Conservation (phyloP, 2,888 invertebrate genomes). For the Caenorhabditis doughertyi region DNA sequence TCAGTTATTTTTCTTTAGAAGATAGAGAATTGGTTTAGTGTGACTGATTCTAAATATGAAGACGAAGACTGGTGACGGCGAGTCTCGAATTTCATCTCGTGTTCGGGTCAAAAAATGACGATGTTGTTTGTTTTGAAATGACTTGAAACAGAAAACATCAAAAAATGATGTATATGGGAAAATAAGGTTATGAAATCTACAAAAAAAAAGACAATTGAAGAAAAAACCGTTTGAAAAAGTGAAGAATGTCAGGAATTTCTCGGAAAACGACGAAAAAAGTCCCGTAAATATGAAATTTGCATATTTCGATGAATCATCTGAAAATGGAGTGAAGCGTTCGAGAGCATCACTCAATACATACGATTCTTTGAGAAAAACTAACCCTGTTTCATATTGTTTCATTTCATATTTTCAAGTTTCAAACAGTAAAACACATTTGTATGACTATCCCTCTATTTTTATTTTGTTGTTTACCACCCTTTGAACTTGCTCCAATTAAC, state of each 20-base stretch:
- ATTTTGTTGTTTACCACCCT: too few relatives aligned
- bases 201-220: not conserved
- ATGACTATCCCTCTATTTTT: too few relatives aligned
- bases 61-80: constrained; percentile 4
- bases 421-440: too few relatives aligned
- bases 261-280: not conserved
- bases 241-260: not conserved
- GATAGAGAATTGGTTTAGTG: not conserved
- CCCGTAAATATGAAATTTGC: too few relatives aligned
- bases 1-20: constrained; percentile 17
- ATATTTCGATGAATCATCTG: too few relatives aligned
- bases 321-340: too few relatives aligned
- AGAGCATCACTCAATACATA: too few relatives aligned
- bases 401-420: too few relatives aligned
- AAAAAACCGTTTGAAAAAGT: not conserved
- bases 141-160: constrained; percentile 34
- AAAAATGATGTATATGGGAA: constrained; percentile 24
- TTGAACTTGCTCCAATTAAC: too few relatives aligned
- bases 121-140: constrained; percentile 43
- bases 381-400: too few relatives aligned
- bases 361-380: too few relatives aligned
- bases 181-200: constrained; percentile 3
- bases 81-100: constrained; percentile 45
- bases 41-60: constrained; percentile 8
- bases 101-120: constrained; percentile 21